Evolutionary conservation across 1,140 invertebrate species (phyloP).

Genomic region (Tigriopus japonicus): DNA sequence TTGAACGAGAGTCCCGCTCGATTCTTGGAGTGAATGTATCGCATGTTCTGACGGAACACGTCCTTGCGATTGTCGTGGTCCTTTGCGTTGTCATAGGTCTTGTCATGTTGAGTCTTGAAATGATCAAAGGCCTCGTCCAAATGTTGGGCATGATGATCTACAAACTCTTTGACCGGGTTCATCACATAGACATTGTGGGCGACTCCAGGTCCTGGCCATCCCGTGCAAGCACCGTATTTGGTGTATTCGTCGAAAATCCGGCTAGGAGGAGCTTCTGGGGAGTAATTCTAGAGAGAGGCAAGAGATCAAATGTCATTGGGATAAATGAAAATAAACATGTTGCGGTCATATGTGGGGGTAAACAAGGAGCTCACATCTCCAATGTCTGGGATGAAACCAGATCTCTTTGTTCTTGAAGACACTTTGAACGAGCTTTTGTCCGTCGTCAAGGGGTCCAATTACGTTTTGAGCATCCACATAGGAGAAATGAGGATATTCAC

Average conservation of each 20-base stretch:
- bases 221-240: not conserved
- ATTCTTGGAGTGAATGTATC: slow-evolving; percentile 65
- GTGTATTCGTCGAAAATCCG: no score
- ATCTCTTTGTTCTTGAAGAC: no score
- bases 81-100: slow-evolving; percentile 38
- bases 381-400: no score
- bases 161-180: slow-evolving; percentile 83
- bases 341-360: no score
- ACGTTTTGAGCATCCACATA: no score
- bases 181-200: slow-evolving; percentile 48
- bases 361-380: no score
- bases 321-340: no score
- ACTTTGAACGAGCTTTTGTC: no score
- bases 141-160: slow-evolving; percentile 48
- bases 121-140: slow-evolving; percentile 52
- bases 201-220: slow-evolving; percentile 7
- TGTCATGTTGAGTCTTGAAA: slow-evolving; percentile 53
- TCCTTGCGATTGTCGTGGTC: slow-evolving; percentile 53
- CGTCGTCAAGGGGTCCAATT: no score
- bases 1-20: slow-evolving; percentile 43
- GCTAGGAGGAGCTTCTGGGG: no score
- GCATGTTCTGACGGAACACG: slow-evolving; percentile 69
- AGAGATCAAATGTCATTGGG: no score
- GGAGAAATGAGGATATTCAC: not conserved
- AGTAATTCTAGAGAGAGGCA: no score